Evolutionary conservation across 2,113 vertebrate species (phyloP), one percentile per base, ranked within the genome.

Genomic region (Coptodon bakossiorum): DNA sequence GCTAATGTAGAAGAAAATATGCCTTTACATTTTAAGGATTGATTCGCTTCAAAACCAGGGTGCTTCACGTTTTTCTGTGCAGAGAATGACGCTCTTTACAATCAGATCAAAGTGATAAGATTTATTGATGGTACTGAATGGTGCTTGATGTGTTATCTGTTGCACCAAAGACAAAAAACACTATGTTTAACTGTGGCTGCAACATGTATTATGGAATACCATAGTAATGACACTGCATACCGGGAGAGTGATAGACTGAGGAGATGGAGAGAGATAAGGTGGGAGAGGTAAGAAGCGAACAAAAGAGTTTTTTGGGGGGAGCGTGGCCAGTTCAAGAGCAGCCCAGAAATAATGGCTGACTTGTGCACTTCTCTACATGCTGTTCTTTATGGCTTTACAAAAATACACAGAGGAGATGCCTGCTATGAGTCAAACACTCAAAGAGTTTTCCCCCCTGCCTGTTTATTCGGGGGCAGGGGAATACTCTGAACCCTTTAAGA

Each of bases 341-440:
- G 80, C 84, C 78, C 88, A 84, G 85, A 81, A 92, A 94, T 94
- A 94, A 94, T 91, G 91, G 89, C 88, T 83, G 91, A 94, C 92
- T 92, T 94, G 90, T 93, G 90, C 43, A 36, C 80, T 86, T 91
- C 82, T 88, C 91, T 86, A 85, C 90, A 87, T 71, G 88, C 89
- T 86, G 88, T 91, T 90, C 92, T 93, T 91, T 89, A 92, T 86
- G 90, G 90, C 88, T 92, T 94, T 94, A 91, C 90, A 94, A 93
- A 95, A 95, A 94, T 90, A 94, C 93, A 92, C 91, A 92, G 84
- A 86, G 83, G 91, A 90, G 91, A 90, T 88, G 92, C 79, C 91
- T 86, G 86, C 78, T 53, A 59, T n/a, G 73, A 92, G 93, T 93
- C 82, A 92, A 94, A 91, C 61, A 85, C 84, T 93, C 81, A 88